Evolutionary conservation across 2,113 vertebrate species (phyloP), one percentile per base, ranked within the genome.

Genomic region (Telmatochromis sp.): DNA sequence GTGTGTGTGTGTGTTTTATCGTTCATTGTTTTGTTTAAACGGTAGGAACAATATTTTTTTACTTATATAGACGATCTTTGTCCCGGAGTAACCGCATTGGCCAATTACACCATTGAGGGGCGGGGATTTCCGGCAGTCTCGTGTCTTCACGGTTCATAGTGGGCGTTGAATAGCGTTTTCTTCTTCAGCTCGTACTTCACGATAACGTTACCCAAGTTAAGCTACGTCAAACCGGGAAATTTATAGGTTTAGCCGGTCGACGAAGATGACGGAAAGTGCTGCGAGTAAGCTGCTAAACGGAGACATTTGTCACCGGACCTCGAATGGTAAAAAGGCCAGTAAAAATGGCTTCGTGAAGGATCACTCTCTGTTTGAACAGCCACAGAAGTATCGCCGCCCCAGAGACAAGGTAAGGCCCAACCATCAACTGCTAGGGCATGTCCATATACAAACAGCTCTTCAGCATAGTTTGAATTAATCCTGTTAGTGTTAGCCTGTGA

Each of bases 331-430:
- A 73, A 96, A 92, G 53, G 3, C 87, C 31, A 84, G 47, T 26
- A 94, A 93, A 92, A 97, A 97, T 94, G 96, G 95, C 91, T 96
- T 95, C 91, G 94, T 95, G 90, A 96, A 96, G 91, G 96, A 85
- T 90, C 95, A 93, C 86, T 94, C 94, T 81, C 23, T 93, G 82
- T 94, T 94, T n/a, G 87, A 95, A 28, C 93, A 94, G 89, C 88
- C 92, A 6, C 93, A 94, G 54, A 95, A 96, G 91, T 94, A 88
- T 51, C 94, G 89, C 45, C 93, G 91, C 87, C 85, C 90, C 82
- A 78, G 91, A 83, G 95, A 95, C 83, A 96, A 95, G 96, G 96
- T 97, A 85, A 96, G 96, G 95, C 94, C 91, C 91, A 68, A 10
- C 55, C 86, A 85, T 85, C 80, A 85, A 58, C 65, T 7, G 63